Base-by-base conservation (phyloP, 2,113 vertebrate genomes). In the Brachirus orientalis region DNA sequence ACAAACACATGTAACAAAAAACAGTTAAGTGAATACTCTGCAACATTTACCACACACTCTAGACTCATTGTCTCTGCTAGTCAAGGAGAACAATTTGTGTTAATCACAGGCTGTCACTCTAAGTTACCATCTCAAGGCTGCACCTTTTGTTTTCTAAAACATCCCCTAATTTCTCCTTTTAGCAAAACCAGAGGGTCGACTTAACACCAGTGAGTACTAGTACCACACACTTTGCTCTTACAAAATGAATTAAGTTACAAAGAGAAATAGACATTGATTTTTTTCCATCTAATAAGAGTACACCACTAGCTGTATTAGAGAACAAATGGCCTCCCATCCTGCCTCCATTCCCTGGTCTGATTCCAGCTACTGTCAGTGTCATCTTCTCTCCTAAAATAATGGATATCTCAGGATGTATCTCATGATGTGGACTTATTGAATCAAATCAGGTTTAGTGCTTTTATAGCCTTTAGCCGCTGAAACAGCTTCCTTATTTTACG, bases 61-160 rank as follows among this genome's bases (percentile, higher is more conserved):
- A 79, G 84, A 84, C 80, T 70, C 50, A 75, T 86, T 86, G 84
- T 90, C 82, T 86, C 67, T 65, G 61, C 52, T 53, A 44, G 77
- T 66, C 79, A 84, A 86, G 87, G 76, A 85, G 72, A 86, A 68
- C 22, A 48, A 72, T 58, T 66, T 6, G 3, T 81, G 81, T 69
- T 89, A 88, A 89, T 88, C 86, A 86, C 20, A 80, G 64, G 67
- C 83, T 88, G 87, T 88, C 87, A 87, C 84, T 81, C 75, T 38
- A 52, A 78, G 86, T 89, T 88, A 89, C 75, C 64, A 63, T 89
- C 83, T 88, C 79, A 86, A 88, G 82, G 79, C 71, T 84, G 84
- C 89, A 78, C 70, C 86, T 88, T 88, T 87, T 89, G 88, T 90
- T 81, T 88, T 76, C 83, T 74, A 68, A 87, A 84, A 81, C 72